phyloP scores from a whole-genome alignment of 2,888 invertebrate genomes.

The Amiota minor region DNA sequence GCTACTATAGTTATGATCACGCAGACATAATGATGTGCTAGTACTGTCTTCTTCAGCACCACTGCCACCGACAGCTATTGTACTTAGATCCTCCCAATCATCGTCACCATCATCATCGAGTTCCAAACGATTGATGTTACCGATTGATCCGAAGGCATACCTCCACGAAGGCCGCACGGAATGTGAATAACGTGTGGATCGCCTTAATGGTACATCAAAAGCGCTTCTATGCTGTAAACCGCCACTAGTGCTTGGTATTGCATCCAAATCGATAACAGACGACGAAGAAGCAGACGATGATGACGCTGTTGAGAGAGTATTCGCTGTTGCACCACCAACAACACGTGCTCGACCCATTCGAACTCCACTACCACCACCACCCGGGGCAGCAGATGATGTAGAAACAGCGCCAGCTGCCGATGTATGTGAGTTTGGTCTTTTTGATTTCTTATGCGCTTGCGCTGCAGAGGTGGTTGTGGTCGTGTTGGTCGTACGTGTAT shows the following conservation, averaged over 20 bases:
- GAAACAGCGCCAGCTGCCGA: not conserved
- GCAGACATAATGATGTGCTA: slow-evolving; percentile 12
- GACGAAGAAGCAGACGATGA: slow-evolving; percentile 47
- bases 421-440: slow-evolving; percentile 34
- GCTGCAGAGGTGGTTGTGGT: slow-evolving; percentile 66
- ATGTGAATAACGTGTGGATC: not conserved
- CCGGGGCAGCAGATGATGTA: not conserved
- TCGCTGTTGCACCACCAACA: slow-evolving; percentile 23
- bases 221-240: slow-evolving; percentile 52
- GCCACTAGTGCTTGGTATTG: slow-evolving; percentile 62
- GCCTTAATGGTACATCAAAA: slow-evolving; percentile 6
- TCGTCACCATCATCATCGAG: slow-evolving; percentile 54
- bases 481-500: slow-evolving; percentile 67
- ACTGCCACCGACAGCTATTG: slow-evolving; percentile 2
- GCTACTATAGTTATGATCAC: slow-evolving; percentile 20
- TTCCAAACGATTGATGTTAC: not conserved
- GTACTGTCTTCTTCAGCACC: slow-evolving; percentile 7
- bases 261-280: slow-evolving; percentile 53
- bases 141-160: slow-evolving; percentile 12
- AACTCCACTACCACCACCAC: slow-evolving; percentile 10
- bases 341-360: slow-evolving; percentile 20
- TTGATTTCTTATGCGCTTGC: slow-evolving; percentile 56
- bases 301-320: slow-evolving; percentile 29
- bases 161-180: not conserved
- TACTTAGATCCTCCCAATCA: slow-evolving; percentile 61